Percentiles rank a stretch among this genome's conserved stretches.
Conservation (phyloP, 1,140 invertebrate species). For the Pseudobourletiella spinata region DNA sequence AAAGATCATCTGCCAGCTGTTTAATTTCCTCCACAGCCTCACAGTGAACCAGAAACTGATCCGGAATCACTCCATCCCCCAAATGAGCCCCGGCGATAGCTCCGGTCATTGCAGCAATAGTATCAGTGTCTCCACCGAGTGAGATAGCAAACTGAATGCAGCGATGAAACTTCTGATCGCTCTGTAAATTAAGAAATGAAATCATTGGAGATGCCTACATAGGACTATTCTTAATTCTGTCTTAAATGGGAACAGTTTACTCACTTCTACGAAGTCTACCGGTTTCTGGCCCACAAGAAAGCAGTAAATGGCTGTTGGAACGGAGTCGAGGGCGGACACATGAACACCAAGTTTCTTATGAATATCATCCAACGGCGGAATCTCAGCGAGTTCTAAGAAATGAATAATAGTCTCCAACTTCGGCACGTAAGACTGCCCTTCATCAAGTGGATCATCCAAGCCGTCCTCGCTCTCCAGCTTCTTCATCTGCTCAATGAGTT, state of each 20-base stretch:
- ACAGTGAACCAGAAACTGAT: slow-evolving; percentile 51
- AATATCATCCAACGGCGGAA: slow-evolving; percentile 46
- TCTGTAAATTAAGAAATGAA: slow-evolving; percentile 36
- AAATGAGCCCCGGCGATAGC: slow-evolving; percentile 64
- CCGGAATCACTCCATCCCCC: slow-evolving; percentile 53
- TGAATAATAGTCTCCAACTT: slow-evolving; percentile 46
- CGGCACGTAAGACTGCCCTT: slow-evolving; percentile 43
- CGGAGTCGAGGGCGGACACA: slow-evolving; percentile 57
- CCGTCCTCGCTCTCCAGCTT: slow-evolving; percentile 48
- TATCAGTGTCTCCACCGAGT: slow-evolving; percentile 70
- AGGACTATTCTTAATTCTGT: too few relatives aligned
- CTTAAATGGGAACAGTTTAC: neutral
- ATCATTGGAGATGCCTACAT: too few relatives aligned
- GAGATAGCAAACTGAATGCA: slow-evolving; percentile 60
- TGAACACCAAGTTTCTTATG: slow-evolving; percentile 51
- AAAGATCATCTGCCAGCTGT: slow-evolving; percentile 45
- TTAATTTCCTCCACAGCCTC: slow-evolving; percentile 51
- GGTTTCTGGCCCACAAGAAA: slow-evolving; percentile 54
- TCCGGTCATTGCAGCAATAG: slow-evolving; percentile 47
- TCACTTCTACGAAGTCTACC: slow-evolving; percentile 50
- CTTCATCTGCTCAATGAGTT: slow-evolving; percentile 52
- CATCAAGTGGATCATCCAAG: slow-evolving; percentile 5
- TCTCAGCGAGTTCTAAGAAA: slow-evolving; percentile 42
- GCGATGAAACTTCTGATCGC: slow-evolving; percentile 51
- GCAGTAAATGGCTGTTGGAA: slow-evolving; percentile 66